Evolutionary conservation across 2,888 invertebrate species (phyloP).

Genomic region (Lysandra coridon): DNA sequence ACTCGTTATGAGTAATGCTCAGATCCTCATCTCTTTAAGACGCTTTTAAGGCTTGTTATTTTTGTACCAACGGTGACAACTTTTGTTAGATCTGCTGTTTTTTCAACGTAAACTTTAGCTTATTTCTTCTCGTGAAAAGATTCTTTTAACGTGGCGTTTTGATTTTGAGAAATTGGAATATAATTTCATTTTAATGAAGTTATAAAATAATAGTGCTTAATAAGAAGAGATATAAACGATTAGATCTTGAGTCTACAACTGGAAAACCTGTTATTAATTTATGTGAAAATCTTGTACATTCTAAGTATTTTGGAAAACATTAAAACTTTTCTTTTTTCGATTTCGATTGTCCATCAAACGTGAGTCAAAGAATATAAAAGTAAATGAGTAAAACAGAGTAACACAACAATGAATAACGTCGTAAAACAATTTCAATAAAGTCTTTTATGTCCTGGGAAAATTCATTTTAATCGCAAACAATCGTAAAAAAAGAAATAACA

Average conservation of each 20-base stretch:
- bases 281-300: neutral
- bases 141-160: neutral
- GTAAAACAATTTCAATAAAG: slow-evolving; percentile 12
- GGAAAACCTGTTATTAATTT: neutral
- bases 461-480: slow-evolving; percentile 18
- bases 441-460: neutral
- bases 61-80: neutral
- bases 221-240: too few species aligned
- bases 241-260: too few species aligned
- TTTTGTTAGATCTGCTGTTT: neutral
- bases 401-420: neutral
- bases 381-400: neutral
- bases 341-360: too few species aligned
- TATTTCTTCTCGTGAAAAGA: neutral
- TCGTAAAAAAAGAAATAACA: slow-evolving; percentile 14
- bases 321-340: neutral
- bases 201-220: neutral
- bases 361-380: neutral
- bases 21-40: slow-evolving; percentile 19
- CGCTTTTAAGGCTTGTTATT: slow-evolving; percentile 21
- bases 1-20: slow-evolving; percentile 4
- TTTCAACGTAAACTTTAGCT: neutral
- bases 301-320: neutral
- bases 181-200: neutral
- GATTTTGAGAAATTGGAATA: neutral